phyloP scores from a whole-genome alignment of 2,113 vertebrate species.

The Picathartes gymnocephalus region DNA sequence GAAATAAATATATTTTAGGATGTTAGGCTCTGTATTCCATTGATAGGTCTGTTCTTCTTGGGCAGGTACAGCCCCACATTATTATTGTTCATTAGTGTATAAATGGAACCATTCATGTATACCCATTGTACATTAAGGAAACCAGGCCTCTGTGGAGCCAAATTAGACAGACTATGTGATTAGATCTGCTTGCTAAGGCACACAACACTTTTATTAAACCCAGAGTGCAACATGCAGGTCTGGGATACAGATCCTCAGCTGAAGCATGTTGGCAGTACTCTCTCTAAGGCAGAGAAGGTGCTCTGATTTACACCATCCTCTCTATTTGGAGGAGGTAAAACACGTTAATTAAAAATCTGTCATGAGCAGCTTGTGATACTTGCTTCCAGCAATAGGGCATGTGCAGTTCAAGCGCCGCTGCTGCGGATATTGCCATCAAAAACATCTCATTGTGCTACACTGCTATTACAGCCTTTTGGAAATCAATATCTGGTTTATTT shows the following conservation, averaged over 20 bases:
- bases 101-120: not conserved
- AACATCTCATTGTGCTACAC: not conserved
- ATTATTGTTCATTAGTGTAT: not conserved
- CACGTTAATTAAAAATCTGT: constrained; percentile 56
- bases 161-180: not conserved
- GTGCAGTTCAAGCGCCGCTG: not conserved
- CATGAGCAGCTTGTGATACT: constrained; percentile 45
- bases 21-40: not conserved
- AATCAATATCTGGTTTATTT: not conserved
- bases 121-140: not conserved
- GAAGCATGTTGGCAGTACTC: not conserved
- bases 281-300: not conserved
- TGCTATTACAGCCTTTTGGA: not conserved
- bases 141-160: not conserved
- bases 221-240: not conserved
- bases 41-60: not conserved
- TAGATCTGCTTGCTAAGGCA: not conserved
- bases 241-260: not conserved
- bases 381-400: not conserved
- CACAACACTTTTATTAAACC: not conserved
- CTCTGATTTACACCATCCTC: constrained; percentile 10
- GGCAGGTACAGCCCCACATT: not conserved
- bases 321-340: not conserved
- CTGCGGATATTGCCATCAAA: not conserved
- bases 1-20: not conserved